These are phyloP conservation scores for Heliocidaris erythrogramma DNA, from an alignment of 35 echinoderm and acorn worm genomes.

Conservation along the genomic window DNA sequence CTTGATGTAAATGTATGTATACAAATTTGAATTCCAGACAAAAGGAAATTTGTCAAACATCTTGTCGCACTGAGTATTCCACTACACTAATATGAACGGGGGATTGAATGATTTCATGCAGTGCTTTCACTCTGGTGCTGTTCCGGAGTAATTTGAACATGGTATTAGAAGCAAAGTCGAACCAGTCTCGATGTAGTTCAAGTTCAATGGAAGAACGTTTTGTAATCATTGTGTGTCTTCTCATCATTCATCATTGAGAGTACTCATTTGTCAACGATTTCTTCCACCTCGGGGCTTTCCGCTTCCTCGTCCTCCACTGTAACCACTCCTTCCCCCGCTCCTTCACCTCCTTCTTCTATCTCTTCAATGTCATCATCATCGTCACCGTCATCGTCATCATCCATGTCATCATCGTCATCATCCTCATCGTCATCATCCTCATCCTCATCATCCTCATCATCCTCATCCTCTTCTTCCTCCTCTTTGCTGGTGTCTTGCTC, in stretches of 20 bases:
- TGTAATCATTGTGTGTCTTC: too few relatives aligned
- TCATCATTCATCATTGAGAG: background rate
- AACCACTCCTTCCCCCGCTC: constrained; percentile 24
- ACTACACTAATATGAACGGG: too few relatives aligned
- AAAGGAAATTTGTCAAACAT: too few relatives aligned
- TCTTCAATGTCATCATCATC: constrained; percentile 10
- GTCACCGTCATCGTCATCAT: constrained; percentile 30
- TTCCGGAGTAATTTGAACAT: background rate
- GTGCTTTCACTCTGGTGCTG: too few relatives aligned
- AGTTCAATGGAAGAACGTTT: background rate
- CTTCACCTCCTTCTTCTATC: background rate
- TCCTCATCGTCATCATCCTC: constrained; percentile 41
- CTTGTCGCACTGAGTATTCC: too few relatives aligned
- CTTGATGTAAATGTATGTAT: too few relatives aligned
- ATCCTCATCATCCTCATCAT: constrained; percentile 32
- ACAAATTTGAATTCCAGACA: too few relatives aligned
- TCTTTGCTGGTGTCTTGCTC: constrained; percentile 49
- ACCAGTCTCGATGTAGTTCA: background rate
- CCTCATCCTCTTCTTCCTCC: constrained; percentile 44
- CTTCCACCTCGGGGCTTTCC: constrained; percentile 21
- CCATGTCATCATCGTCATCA: constrained; percentile 27
- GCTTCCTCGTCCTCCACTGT: constrained; percentile 35
- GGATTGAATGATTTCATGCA: too few relatives aligned
- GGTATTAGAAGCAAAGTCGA: background rate
- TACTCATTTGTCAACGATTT: constrained; percentile 29